Evolutionary conservation across 2,797 vertebrate species (phyloP).

Genomic region (Danio jaintianensis): DNA sequence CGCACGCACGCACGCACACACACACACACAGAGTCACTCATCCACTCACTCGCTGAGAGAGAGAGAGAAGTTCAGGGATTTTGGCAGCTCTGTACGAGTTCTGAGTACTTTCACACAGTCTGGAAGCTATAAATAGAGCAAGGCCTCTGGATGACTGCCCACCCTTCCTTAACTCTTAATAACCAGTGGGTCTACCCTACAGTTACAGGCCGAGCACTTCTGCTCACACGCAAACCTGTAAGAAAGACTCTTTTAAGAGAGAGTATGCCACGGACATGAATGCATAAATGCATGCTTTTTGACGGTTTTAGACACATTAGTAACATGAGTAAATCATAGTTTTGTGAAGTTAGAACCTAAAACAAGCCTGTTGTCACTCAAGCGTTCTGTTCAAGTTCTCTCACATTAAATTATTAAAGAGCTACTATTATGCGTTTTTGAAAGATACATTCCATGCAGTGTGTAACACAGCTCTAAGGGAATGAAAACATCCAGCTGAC

Average conservation of each 20-base stretch:
- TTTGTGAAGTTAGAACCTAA: constrained; percentile 2
- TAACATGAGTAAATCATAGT: neutral
- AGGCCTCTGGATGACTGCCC: constrained; percentile 76
- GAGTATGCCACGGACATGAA: constrained; percentile 2
- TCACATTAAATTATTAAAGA: neutral
- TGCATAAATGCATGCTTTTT: neutral
- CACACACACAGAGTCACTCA: constrained; percentile 56
- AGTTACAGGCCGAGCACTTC: constrained; percentile 39
- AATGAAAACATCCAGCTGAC: too few species aligned
- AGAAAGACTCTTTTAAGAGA: constrained; percentile 44
- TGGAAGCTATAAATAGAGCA: constrained; percentile 80
- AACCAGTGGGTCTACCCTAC: constrained; percentile 33
- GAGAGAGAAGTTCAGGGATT: constrained; percentile 67
- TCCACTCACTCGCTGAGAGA: neutral
- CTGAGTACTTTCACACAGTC: constrained; percentile 79
- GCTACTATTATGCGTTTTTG: too few species aligned
- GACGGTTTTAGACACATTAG: neutral
- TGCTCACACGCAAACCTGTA: constrained; percentile 45
- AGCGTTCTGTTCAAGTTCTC: neutral
- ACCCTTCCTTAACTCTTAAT: constrained; percentile 72
- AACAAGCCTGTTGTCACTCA: neutral
- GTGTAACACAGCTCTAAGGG: too few species aligned
- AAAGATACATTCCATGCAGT: too few species aligned
- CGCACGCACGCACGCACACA: constrained; percentile 35
- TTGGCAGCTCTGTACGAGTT: constrained; percentile 74